Evolutionary conservation across 2,888 invertebrate species (phyloP), one percentile per base, ranked within the genome.

Genomic region (Melieria picta): DNA sequence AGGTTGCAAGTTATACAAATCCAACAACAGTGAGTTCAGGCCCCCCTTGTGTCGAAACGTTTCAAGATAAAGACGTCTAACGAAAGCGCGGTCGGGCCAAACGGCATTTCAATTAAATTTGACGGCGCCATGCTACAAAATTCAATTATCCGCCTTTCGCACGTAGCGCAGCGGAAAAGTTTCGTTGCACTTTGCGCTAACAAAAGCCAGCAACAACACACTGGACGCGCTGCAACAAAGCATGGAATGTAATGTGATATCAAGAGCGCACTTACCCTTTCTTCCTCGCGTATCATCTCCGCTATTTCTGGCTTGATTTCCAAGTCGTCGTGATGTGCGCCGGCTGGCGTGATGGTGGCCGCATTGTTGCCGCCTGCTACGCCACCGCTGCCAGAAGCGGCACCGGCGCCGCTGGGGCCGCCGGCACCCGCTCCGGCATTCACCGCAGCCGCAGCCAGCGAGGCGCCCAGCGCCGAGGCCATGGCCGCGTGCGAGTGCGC

Each of bases 271-370:
- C 95, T 95, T 87, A 96, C 96, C 94, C 96, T 90, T 90, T 96
- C 96, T 89, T 96, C 96, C 90, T 96, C 96, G 87, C 95, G 94
- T 86, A 96, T 96, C 95, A 96, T 95, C 89, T 96, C 96, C 71
- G 95, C 95, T 89, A 96, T 96, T 88, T 95, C 96, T 65, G 96
- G 96, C 81, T 95, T 94, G 88, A 96, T 95, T 89, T 96, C 96
- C 88, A 94, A 90, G 87, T 96, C 96, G 81, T 96, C 95, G 72
- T 89, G 88, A 87, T 89, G 90, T 79, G 88, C 83, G 67, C 80
- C 76, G 76, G 85, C 75, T 30, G 76, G 55, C 5, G 77, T 61
- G 6, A 75, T 70, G 43, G 77, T 73, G 45, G 75, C 69, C 47
- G 76, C 65, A 65, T 58, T 64, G 13, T 74, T 75, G 11, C 72